Evolutionary conservation across 1,140 invertebrate species (phyloP).

Genomic region (Drosophila rhopaloa): DNA sequence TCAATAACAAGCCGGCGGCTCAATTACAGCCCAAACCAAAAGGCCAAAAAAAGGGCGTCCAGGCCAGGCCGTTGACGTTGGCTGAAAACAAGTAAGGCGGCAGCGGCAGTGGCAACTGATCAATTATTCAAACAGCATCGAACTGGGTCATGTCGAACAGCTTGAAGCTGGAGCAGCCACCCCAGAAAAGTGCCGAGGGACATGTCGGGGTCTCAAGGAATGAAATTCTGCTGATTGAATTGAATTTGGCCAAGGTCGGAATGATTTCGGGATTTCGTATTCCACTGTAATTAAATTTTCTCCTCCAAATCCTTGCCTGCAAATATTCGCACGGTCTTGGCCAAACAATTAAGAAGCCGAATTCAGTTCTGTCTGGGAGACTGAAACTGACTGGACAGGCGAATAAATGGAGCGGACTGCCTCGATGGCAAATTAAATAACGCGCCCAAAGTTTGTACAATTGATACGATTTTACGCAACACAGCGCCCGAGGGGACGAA

Average conservation of each 20-base stretch:
- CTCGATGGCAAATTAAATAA: conserved; percentile 83
- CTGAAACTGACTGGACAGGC: conserved; percentile 42
- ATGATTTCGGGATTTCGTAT: conserved; percentile 58
- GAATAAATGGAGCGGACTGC: conserved; percentile 77
- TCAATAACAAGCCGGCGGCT: conserved; percentile 45
- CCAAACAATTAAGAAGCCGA: conserved; percentile 40
- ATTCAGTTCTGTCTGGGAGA: conserved; percentile 6
- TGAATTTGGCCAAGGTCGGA: conserved; percentile 70
- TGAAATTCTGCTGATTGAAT: conserved; percentile 68
- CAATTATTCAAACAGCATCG: conserved; percentile 77
- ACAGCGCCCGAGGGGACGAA: conserved; percentile 55
- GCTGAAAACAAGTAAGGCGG: conserved; percentile 36
- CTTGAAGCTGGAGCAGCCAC: conserved; percentile 29
- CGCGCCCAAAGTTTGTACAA: conserved; percentile 81
- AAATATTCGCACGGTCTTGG: conserved; percentile 28
- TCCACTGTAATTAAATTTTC: conserved; percentile 66
- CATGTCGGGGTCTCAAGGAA: conserved; percentile 23
- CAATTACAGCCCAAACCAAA: conserved; percentile 39
- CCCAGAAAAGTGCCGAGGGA: conserved; percentile 36
- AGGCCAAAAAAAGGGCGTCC: not conserved
- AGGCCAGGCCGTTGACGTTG: conserved; percentile 34
- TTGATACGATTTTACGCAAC: conserved; percentile 80
- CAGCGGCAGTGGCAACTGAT: conserved; percentile 62
- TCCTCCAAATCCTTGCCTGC: conserved; percentile 33
- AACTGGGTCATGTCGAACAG: conserved; percentile 77